Conservation (phyloP, 1,140 invertebrate genomes). For the Agrypnia vestita region DNA sequence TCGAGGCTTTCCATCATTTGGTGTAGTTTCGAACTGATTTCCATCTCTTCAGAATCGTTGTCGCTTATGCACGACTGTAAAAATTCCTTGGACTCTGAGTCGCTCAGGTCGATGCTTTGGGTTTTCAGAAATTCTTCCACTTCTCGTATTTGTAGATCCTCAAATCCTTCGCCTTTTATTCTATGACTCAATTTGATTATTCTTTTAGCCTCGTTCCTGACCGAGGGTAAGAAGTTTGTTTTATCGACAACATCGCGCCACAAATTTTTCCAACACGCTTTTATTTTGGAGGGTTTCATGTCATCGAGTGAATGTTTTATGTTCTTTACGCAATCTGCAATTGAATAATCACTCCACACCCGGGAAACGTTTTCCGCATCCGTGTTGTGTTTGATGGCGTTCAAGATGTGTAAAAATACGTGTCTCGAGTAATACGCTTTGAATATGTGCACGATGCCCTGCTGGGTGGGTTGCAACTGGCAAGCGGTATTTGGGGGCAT, state of each 20-base stretch:
- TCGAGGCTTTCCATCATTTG: slow-evolving; percentile 23
- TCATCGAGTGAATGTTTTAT: slow-evolving; percentile 16
- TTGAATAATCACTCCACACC: slow-evolving; percentile 20
- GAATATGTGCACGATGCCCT: slow-evolving; percentile 21
- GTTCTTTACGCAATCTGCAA: slow-evolving; percentile 26
- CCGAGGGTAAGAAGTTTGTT: slow-evolving; percentile 3
- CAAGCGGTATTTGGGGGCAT: slow-evolving; percentile 18
- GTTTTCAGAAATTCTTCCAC: slow-evolving; percentile 31
- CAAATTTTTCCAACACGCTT: slow-evolving; percentile 31
- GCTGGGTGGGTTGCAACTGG: not conserved
- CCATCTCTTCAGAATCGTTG: not conserved
- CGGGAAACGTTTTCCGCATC: not conserved
- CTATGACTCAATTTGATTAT: slow-evolving; percentile 15
- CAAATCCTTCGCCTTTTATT: slow-evolving; percentile 20
- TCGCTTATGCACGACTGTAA: not conserved
- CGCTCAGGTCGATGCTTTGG: not conserved
- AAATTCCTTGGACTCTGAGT: slow-evolving; percentile 4
- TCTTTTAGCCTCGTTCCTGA: slow-evolving; percentile 31
- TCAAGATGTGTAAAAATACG: slow-evolving; percentile 9
- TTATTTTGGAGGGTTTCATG: slow-evolving; percentile 3
- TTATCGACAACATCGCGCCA: slow-evolving; percentile 5
- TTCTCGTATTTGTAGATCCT: slow-evolving; percentile 3
- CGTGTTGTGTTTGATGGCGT: not conserved
- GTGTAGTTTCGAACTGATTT: slow-evolving; percentile 10
- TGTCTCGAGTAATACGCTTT: slow-evolving; percentile 25